A percentile compares a stretch with the other conserved stretches of the same genome.
phyloP scores from a whole-genome alignment of 1,140 invertebrate genomes.

The Pseudomyrmex flavicornis region DNA sequence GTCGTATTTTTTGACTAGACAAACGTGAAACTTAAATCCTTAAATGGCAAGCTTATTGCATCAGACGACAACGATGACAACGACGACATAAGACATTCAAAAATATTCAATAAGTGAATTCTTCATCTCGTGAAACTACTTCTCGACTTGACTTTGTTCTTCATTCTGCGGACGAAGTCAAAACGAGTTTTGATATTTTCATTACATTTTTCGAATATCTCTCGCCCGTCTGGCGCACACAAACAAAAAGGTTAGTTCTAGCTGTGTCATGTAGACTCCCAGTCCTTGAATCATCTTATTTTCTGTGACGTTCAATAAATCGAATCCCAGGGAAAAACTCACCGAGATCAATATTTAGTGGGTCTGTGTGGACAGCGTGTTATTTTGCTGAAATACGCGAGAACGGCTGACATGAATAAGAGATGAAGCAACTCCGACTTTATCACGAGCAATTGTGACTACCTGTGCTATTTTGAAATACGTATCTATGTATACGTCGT shows the following conservation, averaged over 20 bases:
- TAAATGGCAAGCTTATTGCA: background rate
- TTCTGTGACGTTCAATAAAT: conserved; percentile 49
- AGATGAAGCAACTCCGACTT: background rate
- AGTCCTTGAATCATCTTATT: conserved; percentile 46
- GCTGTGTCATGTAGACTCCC: conserved; percentile 12
- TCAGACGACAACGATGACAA: background rate
- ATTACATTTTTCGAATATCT: background rate
- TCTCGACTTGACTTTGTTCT: no score
- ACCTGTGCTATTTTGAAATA: conserved; percentile 23
- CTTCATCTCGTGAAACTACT: background rate
- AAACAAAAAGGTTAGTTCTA: conserved; percentile 1
- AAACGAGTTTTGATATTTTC: conserved; percentile 27
- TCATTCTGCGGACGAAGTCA: background rate
- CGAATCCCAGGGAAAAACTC: conserved; percentile 19
- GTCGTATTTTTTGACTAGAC: no score
- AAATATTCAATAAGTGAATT: background rate
- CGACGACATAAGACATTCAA: no score
- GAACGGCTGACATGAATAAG: conserved; percentile 36
- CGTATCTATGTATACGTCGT: background rate
- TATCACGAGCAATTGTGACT: background rate
- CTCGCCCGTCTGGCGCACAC: background rate
- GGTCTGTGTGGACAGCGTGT: background rate
- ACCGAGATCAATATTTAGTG: conserved; percentile 41
- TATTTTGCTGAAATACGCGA: conserved; percentile 23
- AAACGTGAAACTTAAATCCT: no score